Percentiles rank a stretch among this genome's conserved stretches.
Evolutionary conservation across 1,140 invertebrate genomes (phyloP).

Genomic region (Zophobas morio): DNA sequence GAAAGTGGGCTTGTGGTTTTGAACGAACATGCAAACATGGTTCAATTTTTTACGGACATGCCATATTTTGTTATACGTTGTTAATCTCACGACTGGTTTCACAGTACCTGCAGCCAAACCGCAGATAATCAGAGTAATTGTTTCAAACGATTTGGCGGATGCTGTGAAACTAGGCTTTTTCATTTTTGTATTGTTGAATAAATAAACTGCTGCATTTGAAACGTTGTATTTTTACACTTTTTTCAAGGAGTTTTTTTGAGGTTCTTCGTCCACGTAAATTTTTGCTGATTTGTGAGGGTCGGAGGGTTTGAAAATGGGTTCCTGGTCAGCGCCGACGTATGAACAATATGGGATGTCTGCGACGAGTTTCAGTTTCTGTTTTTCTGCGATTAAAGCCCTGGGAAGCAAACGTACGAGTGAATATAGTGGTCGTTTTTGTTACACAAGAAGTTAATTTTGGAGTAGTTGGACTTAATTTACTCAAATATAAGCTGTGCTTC

Average conservation of each 20-base stretch:
- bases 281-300: slow-evolving; percentile 59
- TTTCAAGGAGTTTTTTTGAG: slow-evolving; percentile 50
- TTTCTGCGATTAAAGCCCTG: slow-evolving; percentile 63
- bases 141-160: not conserved
- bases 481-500: too few relatives aligned
- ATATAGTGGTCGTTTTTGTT: too few relatives aligned
- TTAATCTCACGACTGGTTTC: slow-evolving; percentile 1
- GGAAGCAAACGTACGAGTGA: slow-evolving; percentile 36
- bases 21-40: slow-evolving; percentile 26
- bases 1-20: slow-evolving; percentile 31
- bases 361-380: slow-evolving; percentile 60
- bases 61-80: slow-evolving; percentile 31
- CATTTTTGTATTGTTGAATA: slow-evolving; percentile 34
- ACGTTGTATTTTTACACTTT: slow-evolving; percentile 52
- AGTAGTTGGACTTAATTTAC: too few relatives aligned
- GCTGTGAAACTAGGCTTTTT: slow-evolving; percentile 24
- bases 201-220: not conserved
- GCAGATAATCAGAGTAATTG: slow-evolving; percentile 14
- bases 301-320: slow-evolving; percentile 61
- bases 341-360: slow-evolving; percentile 64
- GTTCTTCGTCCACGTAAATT: slow-evolving; percentile 60
- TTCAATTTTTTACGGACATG: slow-evolving; percentile 39
- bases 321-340: slow-evolving; percentile 58
- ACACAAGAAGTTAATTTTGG: not conserved
- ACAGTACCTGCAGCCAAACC: slow-evolving; percentile 4